These are phyloP conservation scores for Hippocampus comes DNA, from an alignment of 2,113 vertebrate genomes.

Conservation along the genomic window DNA sequence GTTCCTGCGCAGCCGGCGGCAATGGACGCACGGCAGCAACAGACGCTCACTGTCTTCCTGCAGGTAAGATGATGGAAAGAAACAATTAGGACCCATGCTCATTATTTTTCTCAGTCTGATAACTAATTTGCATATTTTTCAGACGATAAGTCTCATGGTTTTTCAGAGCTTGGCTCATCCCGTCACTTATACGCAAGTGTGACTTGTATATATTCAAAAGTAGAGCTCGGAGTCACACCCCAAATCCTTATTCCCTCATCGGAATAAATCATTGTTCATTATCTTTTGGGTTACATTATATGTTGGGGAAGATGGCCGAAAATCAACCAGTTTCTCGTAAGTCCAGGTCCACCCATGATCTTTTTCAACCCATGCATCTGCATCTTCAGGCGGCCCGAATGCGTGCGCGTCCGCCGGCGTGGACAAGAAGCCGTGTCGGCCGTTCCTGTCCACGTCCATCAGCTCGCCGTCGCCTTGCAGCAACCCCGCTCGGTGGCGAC, in stretches of 20 bases:
- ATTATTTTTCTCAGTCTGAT: too few species aligned
- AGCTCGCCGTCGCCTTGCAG: conserved; percentile 67
- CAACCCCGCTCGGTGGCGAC: conserved; percentile 64
- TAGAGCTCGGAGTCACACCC: too few species aligned
- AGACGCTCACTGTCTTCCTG: conserved; percentile 47
- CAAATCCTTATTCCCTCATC: too few species aligned
- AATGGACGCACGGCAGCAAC: conserved; percentile 38
- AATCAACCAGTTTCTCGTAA: background rate
- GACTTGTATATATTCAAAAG: too few species aligned
- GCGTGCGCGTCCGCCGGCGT: conserved; percentile 41
- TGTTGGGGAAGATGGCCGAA: too few species aligned
- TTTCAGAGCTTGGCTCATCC: too few species aligned
- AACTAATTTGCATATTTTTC: background rate
- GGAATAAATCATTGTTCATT: too few species aligned
- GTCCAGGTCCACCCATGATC: background rate
- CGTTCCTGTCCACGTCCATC: conserved; percentile 67
- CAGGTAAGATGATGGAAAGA: conserved; percentile 28
- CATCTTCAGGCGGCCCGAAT: conserved; percentile 43
- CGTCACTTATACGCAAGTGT: too few species aligned
- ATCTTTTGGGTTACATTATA: too few species aligned
- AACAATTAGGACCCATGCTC: too few species aligned
- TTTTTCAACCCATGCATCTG: background rate
- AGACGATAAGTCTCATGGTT: too few species aligned
- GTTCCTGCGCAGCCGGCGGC: conserved; percentile 54
- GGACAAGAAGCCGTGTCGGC: conserved; percentile 62